These are phyloP conservation scores for Plotosus lineatus DNA, from an alignment of 2,113 vertebrate genomes.

Conservation along the genomic window DNA sequence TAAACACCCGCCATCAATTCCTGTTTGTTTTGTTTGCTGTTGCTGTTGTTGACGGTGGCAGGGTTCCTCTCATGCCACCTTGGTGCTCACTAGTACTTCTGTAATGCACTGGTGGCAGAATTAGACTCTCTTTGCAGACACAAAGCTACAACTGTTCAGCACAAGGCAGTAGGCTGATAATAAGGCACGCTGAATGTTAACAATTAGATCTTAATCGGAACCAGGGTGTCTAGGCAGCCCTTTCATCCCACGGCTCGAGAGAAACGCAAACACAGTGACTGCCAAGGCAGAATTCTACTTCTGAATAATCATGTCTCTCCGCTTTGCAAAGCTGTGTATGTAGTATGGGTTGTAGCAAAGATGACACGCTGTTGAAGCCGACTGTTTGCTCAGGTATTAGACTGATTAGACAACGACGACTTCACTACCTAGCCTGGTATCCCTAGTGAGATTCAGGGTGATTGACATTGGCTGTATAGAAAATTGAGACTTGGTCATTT, in stretches of 20 bases:
- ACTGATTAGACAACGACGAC: slow-evolving; percentile 59
- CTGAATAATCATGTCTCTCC: slow-evolving; percentile 68
- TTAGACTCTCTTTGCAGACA: slow-evolving; percentile 64
- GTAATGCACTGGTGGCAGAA: slow-evolving; percentile 64
- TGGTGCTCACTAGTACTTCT: slow-evolving; percentile 77
- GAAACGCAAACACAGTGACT: slow-evolving; percentile 86
- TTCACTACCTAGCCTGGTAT: slow-evolving; percentile 48
- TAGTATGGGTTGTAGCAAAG: slow-evolving; percentile 48
- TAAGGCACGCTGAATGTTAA: slow-evolving; percentile 77
- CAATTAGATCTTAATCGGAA: slow-evolving; percentile 92
- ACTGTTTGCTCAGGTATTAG: slow-evolving; percentile 70
- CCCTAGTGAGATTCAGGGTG: slow-evolving; percentile 46
- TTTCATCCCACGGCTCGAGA: slow-evolving; percentile 90
- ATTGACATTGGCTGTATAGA: background rate
- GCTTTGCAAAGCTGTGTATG: slow-evolving; percentile 67
- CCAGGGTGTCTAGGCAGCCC: slow-evolving; percentile 79
- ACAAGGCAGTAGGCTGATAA: slow-evolving; percentile 65
- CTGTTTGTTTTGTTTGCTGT: slow-evolving; percentile 79
- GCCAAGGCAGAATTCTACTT: slow-evolving; percentile 74
- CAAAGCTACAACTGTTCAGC: slow-evolving; percentile 66
- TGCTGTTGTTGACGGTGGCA: slow-evolving; percentile 60
- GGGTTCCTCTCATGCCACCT: slow-evolving; percentile 75
- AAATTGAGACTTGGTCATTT: background rate
- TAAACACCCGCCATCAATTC: slow-evolving; percentile 80
- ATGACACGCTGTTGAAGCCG: slow-evolving; percentile 60